Percentiles rank a stretch among this genome's conserved stretches.
Conservation (phyloP, 2,888 invertebrate species). For the Urechis unicinctus region DNA sequence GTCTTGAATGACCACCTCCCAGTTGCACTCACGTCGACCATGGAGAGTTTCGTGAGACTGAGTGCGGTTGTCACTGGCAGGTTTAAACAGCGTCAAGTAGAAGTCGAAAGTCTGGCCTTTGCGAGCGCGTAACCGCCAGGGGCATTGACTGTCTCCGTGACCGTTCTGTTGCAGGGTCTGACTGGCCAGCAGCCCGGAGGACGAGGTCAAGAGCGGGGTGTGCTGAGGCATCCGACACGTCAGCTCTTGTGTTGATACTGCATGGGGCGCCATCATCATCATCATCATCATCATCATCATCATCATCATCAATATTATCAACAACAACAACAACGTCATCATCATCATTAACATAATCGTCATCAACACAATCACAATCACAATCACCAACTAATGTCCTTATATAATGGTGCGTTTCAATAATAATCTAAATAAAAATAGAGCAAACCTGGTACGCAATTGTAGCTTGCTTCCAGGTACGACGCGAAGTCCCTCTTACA, state of each 20-base stretch:
- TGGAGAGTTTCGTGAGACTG: no score
- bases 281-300: neutral
- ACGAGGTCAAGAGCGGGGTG: neutral
- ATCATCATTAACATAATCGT: neutral
- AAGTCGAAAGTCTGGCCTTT: slow-evolving; percentile 5
- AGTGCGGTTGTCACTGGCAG: neutral
- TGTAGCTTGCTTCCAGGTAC: slow-evolving; percentile 13
- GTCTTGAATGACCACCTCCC: neutral
- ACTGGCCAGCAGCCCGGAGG: neutral
- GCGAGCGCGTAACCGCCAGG: slow-evolving; percentile 6
- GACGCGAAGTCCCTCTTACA: slow-evolving; percentile 9
- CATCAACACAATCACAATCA: neutral
- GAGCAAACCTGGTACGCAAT: slow-evolving; percentile 8
- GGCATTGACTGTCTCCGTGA: neutral
- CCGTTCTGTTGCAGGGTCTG: neutral
- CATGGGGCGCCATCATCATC: neutral
- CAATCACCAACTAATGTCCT: neutral
- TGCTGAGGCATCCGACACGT: no score
- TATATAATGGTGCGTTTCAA: neutral
- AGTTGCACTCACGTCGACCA: neutral
- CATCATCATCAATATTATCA: slow-evolving; percentile 1
- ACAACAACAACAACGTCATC: neutral
- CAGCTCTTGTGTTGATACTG: no score
- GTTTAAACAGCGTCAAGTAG: neutral
- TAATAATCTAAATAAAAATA: no score